A percentile compares a stretch with the other conserved stretches of the same genome.
phyloP scores from a whole-genome alignment of 1,140 invertebrate genomes.

The Drosophila suzukii region DNA sequence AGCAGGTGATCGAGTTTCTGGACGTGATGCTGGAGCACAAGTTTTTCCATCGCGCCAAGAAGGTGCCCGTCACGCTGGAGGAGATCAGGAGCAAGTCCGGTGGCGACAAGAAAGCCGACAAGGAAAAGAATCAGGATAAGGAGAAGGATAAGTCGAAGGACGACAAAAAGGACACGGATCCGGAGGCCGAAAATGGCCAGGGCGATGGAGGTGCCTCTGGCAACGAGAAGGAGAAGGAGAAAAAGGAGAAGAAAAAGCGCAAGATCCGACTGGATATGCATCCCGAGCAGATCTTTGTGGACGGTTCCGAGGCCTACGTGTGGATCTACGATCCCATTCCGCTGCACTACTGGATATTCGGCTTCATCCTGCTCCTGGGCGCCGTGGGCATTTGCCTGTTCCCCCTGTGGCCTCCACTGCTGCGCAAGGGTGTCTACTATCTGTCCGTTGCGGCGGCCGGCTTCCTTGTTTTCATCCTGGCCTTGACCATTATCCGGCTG shows the following conservation, averaged over 20 bases:
- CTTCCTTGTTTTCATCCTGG: constrained; percentile 97
- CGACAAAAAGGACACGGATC: constrained; percentile 52
- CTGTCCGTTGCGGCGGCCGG: constrained; percentile 96
- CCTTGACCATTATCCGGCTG: constrained; percentile 93
- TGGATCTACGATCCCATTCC: constrained; percentile 99
- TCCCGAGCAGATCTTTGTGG: constrained; percentile 96
- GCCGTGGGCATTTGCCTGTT: constrained; percentile 98
- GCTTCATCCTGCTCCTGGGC: constrained; percentile 94
- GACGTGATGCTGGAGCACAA: constrained; percentile 95
- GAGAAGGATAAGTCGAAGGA: constrained; percentile 81
- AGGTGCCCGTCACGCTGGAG: constrained; percentile 91
- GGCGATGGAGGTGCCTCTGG: constrained; percentile 49
- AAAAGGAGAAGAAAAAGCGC: constrained; percentile 87
- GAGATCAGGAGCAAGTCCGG: constrained; percentile 85
- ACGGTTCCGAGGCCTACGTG: constrained; percentile 97
- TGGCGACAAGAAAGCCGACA: constrained; percentile 63
- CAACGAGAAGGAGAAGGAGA: constrained; percentile 61
- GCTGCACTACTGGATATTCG: constrained; percentile 98
- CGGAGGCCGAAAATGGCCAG: constrained; percentile 46
- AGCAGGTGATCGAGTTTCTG: constrained; percentile 92
- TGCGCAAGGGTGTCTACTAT: constrained; percentile 98
- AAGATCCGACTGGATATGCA: constrained; percentile 97
- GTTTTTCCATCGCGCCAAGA: constrained; percentile 97
- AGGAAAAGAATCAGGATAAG: constrained; percentile 82
- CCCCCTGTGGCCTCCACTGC: constrained; percentile 97